A percentile compares a stretch with the other conserved stretches of the same genome.
These are phyloP conservation scores for Metellina segmentata DNA, from an alignment of 2,888 invertebrate genomes.

Conservation along the genomic window DNA sequence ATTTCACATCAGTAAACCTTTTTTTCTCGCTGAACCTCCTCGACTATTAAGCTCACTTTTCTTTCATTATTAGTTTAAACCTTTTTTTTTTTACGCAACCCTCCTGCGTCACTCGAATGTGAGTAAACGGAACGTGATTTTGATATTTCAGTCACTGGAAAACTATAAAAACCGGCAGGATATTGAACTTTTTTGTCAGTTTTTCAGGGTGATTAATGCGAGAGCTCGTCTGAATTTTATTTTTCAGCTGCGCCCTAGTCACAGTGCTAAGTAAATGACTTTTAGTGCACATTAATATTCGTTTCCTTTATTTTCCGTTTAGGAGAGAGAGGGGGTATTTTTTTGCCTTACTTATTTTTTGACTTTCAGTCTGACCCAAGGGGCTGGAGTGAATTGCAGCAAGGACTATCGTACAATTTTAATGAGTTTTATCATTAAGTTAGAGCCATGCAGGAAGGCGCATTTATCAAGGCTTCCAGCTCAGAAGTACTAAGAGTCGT, in stretches of 20 bases:
- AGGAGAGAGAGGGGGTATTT: neutral
- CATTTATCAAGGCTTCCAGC: neutral
- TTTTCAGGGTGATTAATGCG: slow-evolving; percentile 26
- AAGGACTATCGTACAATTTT: slow-evolving; percentile 26
- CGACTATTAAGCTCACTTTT: slow-evolving; percentile 23
- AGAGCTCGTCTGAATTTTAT: neutral
- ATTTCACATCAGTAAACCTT: slow-evolving; percentile 1
- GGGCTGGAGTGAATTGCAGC: slow-evolving; percentile 13
- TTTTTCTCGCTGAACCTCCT: neutral
- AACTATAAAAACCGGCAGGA: slow-evolving; percentile 24
- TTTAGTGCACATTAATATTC: slow-evolving; percentile 46
- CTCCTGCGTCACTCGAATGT: neutral
- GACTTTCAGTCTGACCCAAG: neutral
- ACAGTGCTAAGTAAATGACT: slow-evolving; percentile 29
- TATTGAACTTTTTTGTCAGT: slow-evolving; percentile 27
- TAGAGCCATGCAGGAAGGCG: neutral
- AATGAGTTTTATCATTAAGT: slow-evolving; percentile 51
- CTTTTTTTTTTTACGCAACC: slow-evolving; percentile 1
- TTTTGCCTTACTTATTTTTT: slow-evolving; percentile 13
- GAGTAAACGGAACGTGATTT: slow-evolving; percentile 36
- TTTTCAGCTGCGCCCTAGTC: neutral
- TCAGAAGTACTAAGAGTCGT: neutral
- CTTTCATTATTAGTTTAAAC: neutral
- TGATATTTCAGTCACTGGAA: slow-evolving; percentile 20
- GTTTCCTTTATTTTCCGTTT: slow-evolving; percentile 40